A percentile compares a stretch with the other conserved stretches of the same genome.
Evolutionary conservation across 2,113 vertebrate species (phyloP).

Genomic region (Candoia aspera): DNA sequence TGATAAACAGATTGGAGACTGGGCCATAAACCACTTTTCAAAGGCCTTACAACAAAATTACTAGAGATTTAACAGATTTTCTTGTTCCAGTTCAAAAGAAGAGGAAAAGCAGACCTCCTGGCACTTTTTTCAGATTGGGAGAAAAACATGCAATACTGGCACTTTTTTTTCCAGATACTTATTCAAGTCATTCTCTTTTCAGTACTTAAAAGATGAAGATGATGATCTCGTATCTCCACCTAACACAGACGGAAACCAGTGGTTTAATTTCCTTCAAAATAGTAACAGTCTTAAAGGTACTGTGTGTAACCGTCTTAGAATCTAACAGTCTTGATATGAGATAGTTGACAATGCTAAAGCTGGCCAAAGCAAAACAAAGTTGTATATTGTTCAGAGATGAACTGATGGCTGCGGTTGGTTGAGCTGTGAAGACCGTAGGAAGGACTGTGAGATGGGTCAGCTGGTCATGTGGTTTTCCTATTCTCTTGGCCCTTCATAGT

Average conservation of each 20-base stretch:
- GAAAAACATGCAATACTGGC: neutral
- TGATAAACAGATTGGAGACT: neutral
- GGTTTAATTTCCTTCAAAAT: conserved; percentile 91
- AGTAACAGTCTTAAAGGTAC: conserved; percentile 90
- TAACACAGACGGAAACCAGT: conserved; percentile 94
- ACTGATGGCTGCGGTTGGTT: neutral
- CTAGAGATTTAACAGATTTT: neutral
- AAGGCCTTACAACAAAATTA: neutral
- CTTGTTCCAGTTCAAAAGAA: neutral
- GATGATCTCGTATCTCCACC: conserved; percentile 94
- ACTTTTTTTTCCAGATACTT: conserved; percentile 13
- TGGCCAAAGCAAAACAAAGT: neutral
- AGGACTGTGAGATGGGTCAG: neutral
- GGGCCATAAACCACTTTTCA: conserved; percentile 17
- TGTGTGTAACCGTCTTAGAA: too few relatives aligned
- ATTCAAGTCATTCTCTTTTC: conserved; percentile 24
- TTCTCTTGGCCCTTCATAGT: neutral
- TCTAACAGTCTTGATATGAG: neutral
- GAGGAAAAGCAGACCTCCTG: neutral
- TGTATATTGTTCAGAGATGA: rapidly evolving
- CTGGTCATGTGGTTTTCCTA: too few relatives aligned
- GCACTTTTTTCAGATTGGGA: neutral
- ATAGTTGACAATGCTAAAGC: neutral
- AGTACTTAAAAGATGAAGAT: conserved; percentile 99
- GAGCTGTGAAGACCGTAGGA: neutral